Evolutionary conservation across 1,140 invertebrate species (phyloP).

Genomic region (Drosophila navojoa): DNA sequence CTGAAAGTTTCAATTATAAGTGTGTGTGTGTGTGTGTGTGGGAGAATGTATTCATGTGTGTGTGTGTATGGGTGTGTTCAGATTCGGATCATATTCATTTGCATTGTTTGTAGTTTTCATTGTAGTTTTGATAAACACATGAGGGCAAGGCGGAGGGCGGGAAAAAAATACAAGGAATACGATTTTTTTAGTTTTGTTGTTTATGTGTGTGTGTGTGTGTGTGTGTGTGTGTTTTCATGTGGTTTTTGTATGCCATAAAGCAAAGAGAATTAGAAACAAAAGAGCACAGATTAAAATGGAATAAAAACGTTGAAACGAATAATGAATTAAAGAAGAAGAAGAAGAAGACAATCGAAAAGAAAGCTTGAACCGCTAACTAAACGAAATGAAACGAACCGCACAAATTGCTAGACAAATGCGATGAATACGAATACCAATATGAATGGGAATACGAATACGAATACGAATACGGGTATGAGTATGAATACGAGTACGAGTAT

Average conservation of each 20-base stretch:
- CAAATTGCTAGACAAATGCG: constrained; percentile 16
- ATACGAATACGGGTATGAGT: neutral
- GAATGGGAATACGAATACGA: constrained; percentile 1
- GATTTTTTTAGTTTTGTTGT: constrained; percentile 27
- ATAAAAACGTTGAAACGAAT: constrained; percentile 35
- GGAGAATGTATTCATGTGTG: constrained; percentile 16
- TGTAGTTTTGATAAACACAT: constrained; percentile 46
- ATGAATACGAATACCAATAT: neutral
- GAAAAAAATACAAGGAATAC: constrained; percentile 29
- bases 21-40: constrained; percentile 39
- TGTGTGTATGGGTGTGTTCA: constrained; percentile 25
- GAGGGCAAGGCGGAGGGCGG: neutral
- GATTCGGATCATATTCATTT: constrained; percentile 59
- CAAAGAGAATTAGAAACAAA: constrained; percentile 51
- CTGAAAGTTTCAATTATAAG: constrained; percentile 63
- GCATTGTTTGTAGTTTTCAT: constrained; percentile 64
- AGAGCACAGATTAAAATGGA: constrained; percentile 59
- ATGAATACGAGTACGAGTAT: neutral
- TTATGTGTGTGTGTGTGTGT: neutral
- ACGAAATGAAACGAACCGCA: constrained; percentile 53
- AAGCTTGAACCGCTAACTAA: constrained; percentile 39
- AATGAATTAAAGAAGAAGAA: no score
- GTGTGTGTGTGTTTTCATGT: constrained; percentile 13
- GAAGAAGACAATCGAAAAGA: constrained; percentile 9
- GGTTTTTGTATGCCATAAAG: constrained; percentile 38